Evolutionary conservation across 2,797 vertebrate genomes (phyloP).

Genomic region (Basileuterus tristriatus): DNA sequence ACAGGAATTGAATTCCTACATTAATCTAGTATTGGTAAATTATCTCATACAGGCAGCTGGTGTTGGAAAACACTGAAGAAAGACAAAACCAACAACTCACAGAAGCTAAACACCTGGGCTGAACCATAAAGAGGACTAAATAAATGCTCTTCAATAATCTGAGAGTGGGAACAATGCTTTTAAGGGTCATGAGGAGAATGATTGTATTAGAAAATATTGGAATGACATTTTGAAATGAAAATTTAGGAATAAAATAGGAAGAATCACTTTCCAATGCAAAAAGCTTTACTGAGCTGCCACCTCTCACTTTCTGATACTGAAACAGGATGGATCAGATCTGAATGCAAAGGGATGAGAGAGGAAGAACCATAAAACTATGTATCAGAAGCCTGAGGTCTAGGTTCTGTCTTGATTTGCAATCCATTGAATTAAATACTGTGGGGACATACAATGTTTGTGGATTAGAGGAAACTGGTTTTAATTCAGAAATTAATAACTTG

Average conservation of each 20-base stretch:
- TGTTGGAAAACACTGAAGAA: not conserved
- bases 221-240: not conserved
- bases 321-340: not conserved
- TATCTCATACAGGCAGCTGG: not conserved
- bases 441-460: fast-evolving
- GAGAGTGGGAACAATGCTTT: not conserved
- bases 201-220: not conserved
- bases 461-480: not conserved
- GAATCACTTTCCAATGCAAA: not conserved
- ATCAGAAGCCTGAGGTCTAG: not conserved
- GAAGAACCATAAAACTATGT: not conserved
- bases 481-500: not conserved
- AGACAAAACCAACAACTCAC: not conserved
- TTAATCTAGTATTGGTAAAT: not conserved
- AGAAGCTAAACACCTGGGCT: not conserved
- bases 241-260: not conserved
- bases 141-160: not conserved
- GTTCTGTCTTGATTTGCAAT: not conserved
- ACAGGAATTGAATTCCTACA: not conserved
- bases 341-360: not conserved
- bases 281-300: not conserved
- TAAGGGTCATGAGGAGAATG: not conserved
- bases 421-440: not conserved
- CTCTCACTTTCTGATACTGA: not conserved
- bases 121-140: not conserved